Percentiles rank a stretch among this genome's conserved stretches.
Evolutionary conservation across 2,797 vertebrate species (phyloP).

Genomic region (Triplophysa bombifrons): DNA sequence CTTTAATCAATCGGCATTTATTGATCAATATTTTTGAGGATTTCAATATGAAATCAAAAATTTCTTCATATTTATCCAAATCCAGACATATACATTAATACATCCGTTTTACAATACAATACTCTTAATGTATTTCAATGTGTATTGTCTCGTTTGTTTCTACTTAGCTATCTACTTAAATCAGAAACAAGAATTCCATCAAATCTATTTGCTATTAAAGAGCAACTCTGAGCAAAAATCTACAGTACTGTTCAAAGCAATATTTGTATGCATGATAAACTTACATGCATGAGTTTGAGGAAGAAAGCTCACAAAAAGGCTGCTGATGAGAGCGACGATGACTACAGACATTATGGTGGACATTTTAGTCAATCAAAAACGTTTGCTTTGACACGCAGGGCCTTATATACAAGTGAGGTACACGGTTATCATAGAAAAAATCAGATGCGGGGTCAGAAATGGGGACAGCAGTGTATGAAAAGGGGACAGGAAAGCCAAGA

Average conservation of each 20-base stretch:
- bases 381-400: neutral
- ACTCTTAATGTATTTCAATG: too few species aligned
- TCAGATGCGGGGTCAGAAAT: constrained; percentile 33
- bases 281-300: constrained; percentile 63
- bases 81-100: too few species aligned
- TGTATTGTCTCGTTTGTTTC: too few species aligned
- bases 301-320: constrained; percentile 56
- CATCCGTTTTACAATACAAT: too few species aligned
- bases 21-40: too few species aligned
- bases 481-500: constrained; percentile 56
- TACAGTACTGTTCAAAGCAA: neutral
- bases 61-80: too few species aligned
- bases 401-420: constrained; percentile 47
- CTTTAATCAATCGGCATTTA: too few species aligned
- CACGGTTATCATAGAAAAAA: constrained; percentile 2
- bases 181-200: too few species aligned
- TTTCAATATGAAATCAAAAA: too few species aligned
- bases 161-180: too few species aligned
- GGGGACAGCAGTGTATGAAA: constrained; percentile 47
- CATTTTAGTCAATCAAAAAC: neutral
- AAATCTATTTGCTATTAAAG: too few species aligned
- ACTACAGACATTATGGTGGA: constrained; percentile 64
- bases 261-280: constrained; percentile 42
- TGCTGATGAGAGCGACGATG: constrained; percentile 55
- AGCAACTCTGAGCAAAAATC: too few species aligned